phyloP scores from a whole-genome alignment of 2,113 vertebrate species.

The Sebastes schlegelii region DNA sequence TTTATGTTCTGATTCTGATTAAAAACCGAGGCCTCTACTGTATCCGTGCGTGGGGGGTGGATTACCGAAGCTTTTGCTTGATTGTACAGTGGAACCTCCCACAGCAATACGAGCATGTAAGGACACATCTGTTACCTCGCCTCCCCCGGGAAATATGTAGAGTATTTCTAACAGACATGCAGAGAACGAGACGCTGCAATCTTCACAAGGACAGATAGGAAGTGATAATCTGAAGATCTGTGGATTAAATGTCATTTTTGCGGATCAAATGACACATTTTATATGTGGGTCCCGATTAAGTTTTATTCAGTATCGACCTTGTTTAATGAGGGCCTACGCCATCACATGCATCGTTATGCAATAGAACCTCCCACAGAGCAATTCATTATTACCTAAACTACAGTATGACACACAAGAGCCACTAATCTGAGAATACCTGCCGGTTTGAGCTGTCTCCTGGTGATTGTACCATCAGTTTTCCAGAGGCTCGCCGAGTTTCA shows the following conservation, averaged over 20 bases:
- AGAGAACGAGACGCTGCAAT: not conserved
- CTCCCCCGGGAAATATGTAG: constrained; percentile 12
- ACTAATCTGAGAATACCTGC: constrained; percentile 48
- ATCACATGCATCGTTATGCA: constrained; percentile 57
- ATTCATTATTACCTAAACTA: constrained; percentile 58
- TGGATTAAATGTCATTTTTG: constrained; percentile 37
- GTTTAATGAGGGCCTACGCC: constrained; percentile 34
- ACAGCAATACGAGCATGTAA: constrained; percentile 22
- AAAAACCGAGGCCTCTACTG: not conserved
- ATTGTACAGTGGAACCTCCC: constrained; percentile 35
- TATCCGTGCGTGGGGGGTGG: constrained; percentile 2
- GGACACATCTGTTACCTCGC: constrained; percentile 44
- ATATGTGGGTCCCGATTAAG: constrained; percentile 23
- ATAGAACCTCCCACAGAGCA: constrained; percentile 47
- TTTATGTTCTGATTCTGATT: constrained; percentile 14
- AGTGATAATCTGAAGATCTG: constrained; percentile 22
- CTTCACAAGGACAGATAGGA: constrained; percentile 16
- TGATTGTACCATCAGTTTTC: constrained; percentile 35
- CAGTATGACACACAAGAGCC: constrained; percentile 52
- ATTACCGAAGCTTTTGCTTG: constrained; percentile 40
- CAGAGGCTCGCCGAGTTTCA: constrained; percentile 30
- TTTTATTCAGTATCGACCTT: constrained; percentile 6
- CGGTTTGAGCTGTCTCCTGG: constrained; percentile 22
- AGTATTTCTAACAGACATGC: constrained; percentile 5
- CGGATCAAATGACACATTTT: constrained; percentile 52